Evolutionary conservation across 2,888 invertebrate species (phyloP), one percentile per base, ranked within the genome.

Genomic region (Lithophane socia): DNA sequence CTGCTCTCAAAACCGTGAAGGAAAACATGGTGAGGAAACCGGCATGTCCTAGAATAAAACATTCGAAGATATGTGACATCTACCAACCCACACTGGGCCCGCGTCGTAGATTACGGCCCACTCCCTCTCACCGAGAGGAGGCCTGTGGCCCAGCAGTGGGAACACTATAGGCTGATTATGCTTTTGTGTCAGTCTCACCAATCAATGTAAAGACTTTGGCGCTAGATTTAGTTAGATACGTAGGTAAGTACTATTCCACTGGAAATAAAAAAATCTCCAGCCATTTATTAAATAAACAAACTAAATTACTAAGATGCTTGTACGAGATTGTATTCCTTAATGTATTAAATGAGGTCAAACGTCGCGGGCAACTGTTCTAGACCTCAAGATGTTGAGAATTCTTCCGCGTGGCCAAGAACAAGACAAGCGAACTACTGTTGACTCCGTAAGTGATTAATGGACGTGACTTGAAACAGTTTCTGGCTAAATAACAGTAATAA

Each of bases 341-440:
- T 78, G 65, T 80, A 78, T 73, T 75, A 66, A 87, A 87, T 83
- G 77, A 83, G 80, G 80, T 86, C 84, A 80, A 68, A 74, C 74
- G 83, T 83, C 86, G 77, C 66, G 65, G 73, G 60, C 86, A 87
- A 80, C 67, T 79, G 74, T 86, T 79, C 73, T 72, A 80, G 70
- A 83, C 61, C 54, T 69, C 71, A 58, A 79, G 71, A 78, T 76
- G 72, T 77, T 54, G 64, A 52, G 65, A 80, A 78, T 69, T 80
- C 77, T 78, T 87, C 68, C 75, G 86, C 71, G 74, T 77, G 64
- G 70, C 16, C 42, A 85, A 66, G 73, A 29, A n/a, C 70, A 65
- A 75, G 65, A 75, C 66, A 75, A 69, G 61, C 60, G 68, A 69
- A 77, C 73, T 82, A 75, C 67, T 77, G 64, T 72, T 74, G 78